phyloP scores from a whole-genome alignment of 1,140 invertebrate species.

The Danaus melanippus region DNA sequence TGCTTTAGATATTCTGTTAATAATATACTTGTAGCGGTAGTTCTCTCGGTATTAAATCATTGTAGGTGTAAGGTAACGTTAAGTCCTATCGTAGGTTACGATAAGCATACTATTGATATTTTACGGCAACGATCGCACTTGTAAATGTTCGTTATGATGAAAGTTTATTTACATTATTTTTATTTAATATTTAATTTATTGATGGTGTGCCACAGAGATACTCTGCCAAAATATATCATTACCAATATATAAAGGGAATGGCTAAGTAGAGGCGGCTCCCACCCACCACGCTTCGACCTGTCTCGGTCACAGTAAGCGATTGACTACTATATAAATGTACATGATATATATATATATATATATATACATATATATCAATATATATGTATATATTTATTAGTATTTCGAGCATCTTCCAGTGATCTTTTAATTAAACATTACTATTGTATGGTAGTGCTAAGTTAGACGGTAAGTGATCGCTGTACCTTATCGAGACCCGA shows the following conservation, averaged over 20 bases:
- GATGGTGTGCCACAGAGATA: constrained; percentile 72
- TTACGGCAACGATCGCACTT: constrained; percentile 66
- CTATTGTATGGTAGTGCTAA: constrained; percentile 49
- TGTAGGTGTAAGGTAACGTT: constrained; percentile 54
- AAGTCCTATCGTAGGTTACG: constrained; percentile 59
- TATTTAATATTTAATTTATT: constrained; percentile 71
- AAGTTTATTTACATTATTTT: constrained; percentile 68
- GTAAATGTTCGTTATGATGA: constrained; percentile 67
- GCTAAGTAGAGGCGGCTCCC: constrained; percentile 26
- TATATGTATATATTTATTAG: constrained; percentile 9
- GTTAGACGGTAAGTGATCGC: constrained; percentile 62
- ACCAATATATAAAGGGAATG: constrained; percentile 54
- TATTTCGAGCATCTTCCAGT: constrained; percentile 68
- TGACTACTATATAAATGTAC: constrained; percentile 50
- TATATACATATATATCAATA: no score
- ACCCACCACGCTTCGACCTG: constrained; percentile 36
- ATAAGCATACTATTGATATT: constrained; percentile 66
- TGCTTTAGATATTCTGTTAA: constrained; percentile 72
- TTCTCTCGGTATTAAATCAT: constrained; percentile 66
- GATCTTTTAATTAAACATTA: constrained; percentile 59
- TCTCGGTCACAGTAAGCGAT: constrained; percentile 38
- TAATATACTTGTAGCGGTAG: constrained; percentile 69
- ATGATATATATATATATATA: constrained; percentile 19
- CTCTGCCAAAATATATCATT: constrained; percentile 73
- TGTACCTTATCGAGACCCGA: constrained; percentile 59